These are phyloP conservation scores for Zaprionus lineosus DNA, from an alignment of 2,888 invertebrate genomes.

Conservation along the genomic window DNA sequence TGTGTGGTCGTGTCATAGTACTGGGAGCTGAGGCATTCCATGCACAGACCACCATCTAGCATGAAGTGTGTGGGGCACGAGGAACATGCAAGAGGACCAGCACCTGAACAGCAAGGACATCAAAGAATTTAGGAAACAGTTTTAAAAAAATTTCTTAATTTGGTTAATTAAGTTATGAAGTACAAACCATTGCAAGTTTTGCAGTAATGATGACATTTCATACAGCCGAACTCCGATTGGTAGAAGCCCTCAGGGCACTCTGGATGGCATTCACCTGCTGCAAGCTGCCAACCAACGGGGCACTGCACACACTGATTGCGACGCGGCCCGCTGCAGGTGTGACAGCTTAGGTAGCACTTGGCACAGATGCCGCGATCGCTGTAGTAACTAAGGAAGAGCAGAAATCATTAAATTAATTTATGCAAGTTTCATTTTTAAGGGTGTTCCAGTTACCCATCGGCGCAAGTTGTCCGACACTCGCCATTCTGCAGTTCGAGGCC, in stretches of 20 bases:
- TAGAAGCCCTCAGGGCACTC: constrained; percentile 94
- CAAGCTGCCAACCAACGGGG: constrained; percentile 90
- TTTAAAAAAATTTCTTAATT: neutral
- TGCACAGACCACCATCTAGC: constrained; percentile 89
- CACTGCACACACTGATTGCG: constrained; percentile 93
- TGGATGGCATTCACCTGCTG: constrained; percentile 92
- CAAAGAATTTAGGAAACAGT: no score
- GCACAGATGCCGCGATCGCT: constrained; percentile 92
- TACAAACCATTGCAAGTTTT: constrained; percentile 90
- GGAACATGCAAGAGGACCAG: constrained; percentile 89
- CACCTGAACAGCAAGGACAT: constrained; percentile 83
- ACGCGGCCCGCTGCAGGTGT: constrained; percentile 92
- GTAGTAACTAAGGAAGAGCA: constrained; percentile 87
- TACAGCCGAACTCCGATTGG: constrained; percentile 91
- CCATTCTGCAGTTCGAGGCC: constrained; percentile 91
- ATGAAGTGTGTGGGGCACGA: constrained; percentile 89
- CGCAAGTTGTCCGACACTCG: constrained; percentile 91
- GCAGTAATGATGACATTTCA: constrained; percentile 94
- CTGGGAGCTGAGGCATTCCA: constrained; percentile 89
- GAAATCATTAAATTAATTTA: neutral
- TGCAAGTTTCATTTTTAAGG: neutral
- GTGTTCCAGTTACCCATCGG: constrained; percentile 84
- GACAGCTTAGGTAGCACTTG: constrained; percentile 92
- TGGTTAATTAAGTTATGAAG: neutral
- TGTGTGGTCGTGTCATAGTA: constrained; percentile 88